Evolutionary conservation across 2,888 invertebrate genomes (phyloP).

Genomic region (Euzetes globulus): DNA sequence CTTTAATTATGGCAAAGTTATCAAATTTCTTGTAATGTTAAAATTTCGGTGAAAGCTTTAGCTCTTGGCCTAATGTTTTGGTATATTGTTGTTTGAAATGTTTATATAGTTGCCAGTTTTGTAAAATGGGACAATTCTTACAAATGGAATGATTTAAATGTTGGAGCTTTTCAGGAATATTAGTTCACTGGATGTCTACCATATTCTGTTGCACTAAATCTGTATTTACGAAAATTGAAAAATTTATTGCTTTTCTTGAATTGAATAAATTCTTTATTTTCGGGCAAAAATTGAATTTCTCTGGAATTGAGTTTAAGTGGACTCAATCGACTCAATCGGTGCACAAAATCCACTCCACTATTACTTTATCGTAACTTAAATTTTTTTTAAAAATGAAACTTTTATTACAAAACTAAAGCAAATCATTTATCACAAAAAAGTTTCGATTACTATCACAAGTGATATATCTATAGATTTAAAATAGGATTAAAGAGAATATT

Average conservation of each 20-base stretch:
- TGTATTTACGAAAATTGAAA: conserved; percentile 4
- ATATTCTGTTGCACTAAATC: not conserved
- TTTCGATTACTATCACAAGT: conserved; percentile 1
- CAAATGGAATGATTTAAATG: conserved; percentile 1
- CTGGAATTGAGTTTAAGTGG: not conserved
- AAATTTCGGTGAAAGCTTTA: too few species aligned
- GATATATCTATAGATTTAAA: not conserved
- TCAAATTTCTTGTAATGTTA: too few species aligned
- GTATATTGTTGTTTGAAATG: too few species aligned
- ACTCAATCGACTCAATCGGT: conserved; percentile 7
- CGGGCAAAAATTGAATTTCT: not conserved
- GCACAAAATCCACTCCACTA: not conserved
- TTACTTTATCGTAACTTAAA: conserved; percentile 11
- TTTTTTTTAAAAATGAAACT: conserved; percentile 15
- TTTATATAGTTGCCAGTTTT: too few species aligned
- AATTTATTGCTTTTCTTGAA: not conserved
- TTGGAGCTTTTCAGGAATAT: not conserved
- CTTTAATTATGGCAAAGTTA: too few species aligned
- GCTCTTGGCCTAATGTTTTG: too few species aligned
- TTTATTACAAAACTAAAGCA: conserved; percentile 20
- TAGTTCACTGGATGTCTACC: not conserved
- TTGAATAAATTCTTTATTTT: not conserved
- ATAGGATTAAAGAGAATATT: conserved; percentile 8
- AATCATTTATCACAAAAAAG: conserved; percentile 27
- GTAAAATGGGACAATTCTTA: too few species aligned